Evolutionary conservation across 2,888 invertebrate genomes (phyloP), one percentile per base, ranked within the genome.

Genomic region (Caenorhabditis afra): DNA sequence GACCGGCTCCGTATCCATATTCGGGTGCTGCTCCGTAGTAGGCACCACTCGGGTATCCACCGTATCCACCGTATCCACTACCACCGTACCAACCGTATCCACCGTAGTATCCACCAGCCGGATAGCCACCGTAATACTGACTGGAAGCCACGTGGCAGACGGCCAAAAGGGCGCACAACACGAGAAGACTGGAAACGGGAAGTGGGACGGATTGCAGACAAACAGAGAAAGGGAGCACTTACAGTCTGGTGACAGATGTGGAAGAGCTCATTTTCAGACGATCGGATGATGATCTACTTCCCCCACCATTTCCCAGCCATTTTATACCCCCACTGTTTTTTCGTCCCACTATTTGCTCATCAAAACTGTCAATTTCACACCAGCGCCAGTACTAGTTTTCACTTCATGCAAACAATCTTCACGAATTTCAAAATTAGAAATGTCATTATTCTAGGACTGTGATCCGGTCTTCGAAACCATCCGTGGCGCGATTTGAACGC

Each of bases 111-210:
- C 61, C 61, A 14, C 58, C 50, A 7, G 50, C 39, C 20, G 67
- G 67, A 16, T 67, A 67, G 23, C 67, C 67, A 58, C 67, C 67
- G 50, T 67, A 67, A 37, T 50, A 67, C 37, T 67, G 67, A 23
- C 41, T 8, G 1, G 45, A 23, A 10, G 50, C 22, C 18, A n/a
- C 7, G 18, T 37, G 53, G 35, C 29, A 35, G 10, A 58, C 23
- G 11, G 49, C 29, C 23, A 67, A 11, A 12, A 67, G 8, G 44
- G 58, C 18, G 58, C 58, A 23, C 22, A 67, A 22, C 16, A 67
- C n/a, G 5, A 53, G 53, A 10, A 53, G n/a, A 5, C 53, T 53
- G 53, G 10, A 53, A 53, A 29, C n/a, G n/a, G n/a, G n/a, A n/a
- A n/a, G n/a, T 35, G 3, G 52, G 52, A 12, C 5, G 4, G 35